phyloP scores from a whole-genome alignment of 1,140 invertebrate genomes.

The Capitella teleta region DNA sequence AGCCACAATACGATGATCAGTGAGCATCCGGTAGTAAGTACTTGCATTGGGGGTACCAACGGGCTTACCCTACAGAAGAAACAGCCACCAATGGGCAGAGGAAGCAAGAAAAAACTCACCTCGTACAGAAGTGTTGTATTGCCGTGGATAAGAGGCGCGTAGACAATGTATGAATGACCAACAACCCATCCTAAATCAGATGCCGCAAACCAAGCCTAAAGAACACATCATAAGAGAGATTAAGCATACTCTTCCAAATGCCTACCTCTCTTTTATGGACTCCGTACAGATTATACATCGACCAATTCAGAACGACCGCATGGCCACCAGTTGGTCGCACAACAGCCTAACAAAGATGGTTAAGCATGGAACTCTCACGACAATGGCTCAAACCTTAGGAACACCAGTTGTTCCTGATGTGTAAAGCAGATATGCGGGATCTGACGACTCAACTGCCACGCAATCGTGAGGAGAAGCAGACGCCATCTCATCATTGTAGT shows the following conservation, averaged over 20 bases:
- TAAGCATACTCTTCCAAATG: neutral
- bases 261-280: constrained; percentile 58
- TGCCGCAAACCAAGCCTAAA: constrained; percentile 67
- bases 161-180: constrained; percentile 87
- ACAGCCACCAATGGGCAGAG: constrained; percentile 4
- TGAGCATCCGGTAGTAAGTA: constrained; percentile 81
- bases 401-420: constrained; percentile 79
- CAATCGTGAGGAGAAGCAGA: constrained; percentile 59
- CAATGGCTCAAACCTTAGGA: constrained; percentile 28
- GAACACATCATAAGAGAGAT: neutral
- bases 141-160: constrained; percentile 71
- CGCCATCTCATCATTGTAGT: constrained; percentile 62
- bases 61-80: constrained; percentile 59
- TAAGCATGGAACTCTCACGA: neutral
- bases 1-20: constrained; percentile 69
- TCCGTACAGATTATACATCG: constrained; percentile 71
- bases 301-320: constrained; percentile 69
- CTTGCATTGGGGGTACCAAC: constrained; percentile 82
- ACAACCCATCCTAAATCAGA: constrained; percentile 84
- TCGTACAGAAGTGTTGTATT: constrained; percentile 82
- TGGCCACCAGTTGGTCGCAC: constrained; percentile 76
- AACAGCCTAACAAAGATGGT: constrained; percentile 24
- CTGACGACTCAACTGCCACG: constrained; percentile 73
- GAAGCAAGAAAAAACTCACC: constrained; percentile 20
- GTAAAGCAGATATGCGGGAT: constrained; percentile 83